Evolutionary conservation across 1,140 invertebrate genomes (phyloP), one percentile per base, ranked within the genome.

Genomic region (Zelostemma sp.): DNA sequence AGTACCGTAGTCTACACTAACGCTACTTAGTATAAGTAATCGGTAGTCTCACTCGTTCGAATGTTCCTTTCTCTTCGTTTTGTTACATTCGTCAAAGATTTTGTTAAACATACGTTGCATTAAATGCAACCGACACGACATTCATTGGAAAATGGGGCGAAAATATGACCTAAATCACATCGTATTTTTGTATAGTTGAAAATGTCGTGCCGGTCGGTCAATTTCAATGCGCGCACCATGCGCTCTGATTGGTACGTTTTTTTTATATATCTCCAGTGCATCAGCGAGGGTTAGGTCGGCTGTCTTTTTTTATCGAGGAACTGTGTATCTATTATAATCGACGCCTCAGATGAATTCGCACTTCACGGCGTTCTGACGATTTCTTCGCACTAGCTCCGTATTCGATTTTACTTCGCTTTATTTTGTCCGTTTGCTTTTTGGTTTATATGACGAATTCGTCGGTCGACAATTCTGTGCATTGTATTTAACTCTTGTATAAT

Each of bases 401-500:
- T 17, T 53, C 40, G 35, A 5, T 53, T 57, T 58, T 61, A 38
- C 28, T 43, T 28, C 14, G 4, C 2, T 16, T 33, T 12, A 16
- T 38, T 57, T 43, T 56, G 14, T 35, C 11, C 15, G 1, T 59
- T 59, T 54, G 57, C n/a, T n/a, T 66, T 81, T 80, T 83, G 77
- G 75, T 78, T 79, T 80, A 77, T 79, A 77, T 77, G 80, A 79
- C 63, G 64, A 76, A 79, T 73, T 80, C 80, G 65, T 80, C 74
- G 75, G 80, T 68, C 63, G 73, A 74, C 78, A 62, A 76, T 75
- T 80, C 66, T 82, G 74, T 75, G 73, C 69, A 82, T 81, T 84
- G 73, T 84, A 79, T 79, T 25, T 25, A 77, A 83, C 67, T 82
- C 77, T 79, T 84, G 83, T 83, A 80, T 84, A 82, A 83, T 75